Evolutionary conservation across 2,113 vertebrate species (phyloP).

Genomic region (Solea solea): DNA sequence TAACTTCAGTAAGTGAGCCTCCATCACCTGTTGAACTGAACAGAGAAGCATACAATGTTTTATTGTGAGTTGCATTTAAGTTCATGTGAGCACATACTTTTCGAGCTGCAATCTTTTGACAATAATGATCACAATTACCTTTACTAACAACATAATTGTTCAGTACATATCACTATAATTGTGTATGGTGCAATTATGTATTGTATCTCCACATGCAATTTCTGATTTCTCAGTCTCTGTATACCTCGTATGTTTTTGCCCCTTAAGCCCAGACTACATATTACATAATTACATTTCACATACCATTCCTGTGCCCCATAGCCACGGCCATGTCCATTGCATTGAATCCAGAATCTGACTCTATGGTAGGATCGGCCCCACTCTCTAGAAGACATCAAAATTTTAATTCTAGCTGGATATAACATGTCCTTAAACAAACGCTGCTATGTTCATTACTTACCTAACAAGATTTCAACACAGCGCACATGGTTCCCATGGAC

Average conservation of each 20-base stretch:
- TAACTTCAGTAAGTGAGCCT: conserved; percentile 91
- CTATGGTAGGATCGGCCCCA: conserved; percentile 93
- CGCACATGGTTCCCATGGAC: conserved; percentile 98
- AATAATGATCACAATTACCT: too few species aligned
- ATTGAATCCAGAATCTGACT: conserved; percentile 97
- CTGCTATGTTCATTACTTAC: conserved; percentile 74
- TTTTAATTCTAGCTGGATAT: neutral
- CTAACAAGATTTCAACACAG: conserved; percentile 95
- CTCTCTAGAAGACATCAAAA: conserved; percentile 81
- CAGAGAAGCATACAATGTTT: conserved; percentile 21
- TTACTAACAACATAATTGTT: too few species aligned
- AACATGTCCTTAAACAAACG: neutral
- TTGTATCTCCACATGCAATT: too few species aligned
- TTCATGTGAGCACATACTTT: neutral
- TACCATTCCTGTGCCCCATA: conserved; percentile 94
- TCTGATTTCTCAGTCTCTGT: too few species aligned
- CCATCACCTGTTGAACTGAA: conserved; percentile 98
- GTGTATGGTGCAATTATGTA: too few species aligned
- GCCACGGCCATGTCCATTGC: conserved; percentile 98
- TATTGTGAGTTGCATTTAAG: neutral
- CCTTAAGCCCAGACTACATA: neutral
- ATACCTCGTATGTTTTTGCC: too few species aligned
- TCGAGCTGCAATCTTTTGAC: too few species aligned
- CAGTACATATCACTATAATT: too few species aligned
- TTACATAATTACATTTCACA: conserved; percentile 43